Percentiles rank a stretch among this genome's conserved stretches.
phyloP scores from a whole-genome alignment of 2,113 vertebrate genomes.

The Anseranas semipalmata region DNA sequence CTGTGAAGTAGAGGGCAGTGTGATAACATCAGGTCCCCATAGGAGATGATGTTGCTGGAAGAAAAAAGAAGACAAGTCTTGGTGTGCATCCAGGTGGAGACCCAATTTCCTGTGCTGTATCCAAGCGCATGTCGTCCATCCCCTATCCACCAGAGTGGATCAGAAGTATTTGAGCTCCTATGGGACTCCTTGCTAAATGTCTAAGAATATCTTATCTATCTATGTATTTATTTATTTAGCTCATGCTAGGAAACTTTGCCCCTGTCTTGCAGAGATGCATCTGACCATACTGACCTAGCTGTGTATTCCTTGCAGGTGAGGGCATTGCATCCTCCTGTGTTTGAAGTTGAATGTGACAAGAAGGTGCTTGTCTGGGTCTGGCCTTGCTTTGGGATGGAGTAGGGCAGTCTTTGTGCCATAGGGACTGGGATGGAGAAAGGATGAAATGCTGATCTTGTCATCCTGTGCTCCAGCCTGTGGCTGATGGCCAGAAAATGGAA shows the following conservation, averaged over 20 bases:
- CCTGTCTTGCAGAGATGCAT: not conserved
- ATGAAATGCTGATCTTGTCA: not conserved
- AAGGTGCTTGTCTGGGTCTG: not conserved
- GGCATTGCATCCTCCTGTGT: not conserved
- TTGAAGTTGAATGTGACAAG: not conserved
- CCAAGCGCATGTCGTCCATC: not conserved
- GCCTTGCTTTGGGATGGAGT: rapidly evolving
- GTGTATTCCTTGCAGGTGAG: not conserved
- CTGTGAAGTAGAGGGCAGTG: not conserved
- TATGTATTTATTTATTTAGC: not conserved
- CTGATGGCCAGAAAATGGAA: not conserved
- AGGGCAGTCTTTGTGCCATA: rapidly evolving
- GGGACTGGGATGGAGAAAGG: rapidly evolving
- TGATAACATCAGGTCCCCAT: not conserved
- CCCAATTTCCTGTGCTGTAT: not conserved
- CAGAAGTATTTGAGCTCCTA: not conserved
- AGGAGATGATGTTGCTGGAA: not conserved
- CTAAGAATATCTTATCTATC: not conserved
- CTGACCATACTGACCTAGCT: not conserved
- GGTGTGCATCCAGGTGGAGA: not conserved
- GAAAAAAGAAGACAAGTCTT: not conserved
- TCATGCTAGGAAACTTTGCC: not conserved
- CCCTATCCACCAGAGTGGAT: not conserved
- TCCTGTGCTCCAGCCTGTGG: not conserved
- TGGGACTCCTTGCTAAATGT: not conserved